These are phyloP conservation scores for Glyptemys insculpta DNA, from an alignment of 2,797 vertebrate genomes.

Conservation along the genomic window DNA sequence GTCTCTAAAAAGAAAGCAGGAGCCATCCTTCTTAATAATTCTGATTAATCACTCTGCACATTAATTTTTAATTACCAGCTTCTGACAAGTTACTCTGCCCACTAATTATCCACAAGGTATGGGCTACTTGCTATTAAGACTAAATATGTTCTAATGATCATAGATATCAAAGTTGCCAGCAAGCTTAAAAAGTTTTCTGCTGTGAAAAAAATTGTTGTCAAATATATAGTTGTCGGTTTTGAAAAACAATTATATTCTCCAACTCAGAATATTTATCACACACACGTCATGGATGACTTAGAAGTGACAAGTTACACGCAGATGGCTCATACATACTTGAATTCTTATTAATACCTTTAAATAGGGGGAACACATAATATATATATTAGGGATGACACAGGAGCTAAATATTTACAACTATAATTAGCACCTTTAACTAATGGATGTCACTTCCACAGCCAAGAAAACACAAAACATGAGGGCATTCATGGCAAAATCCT, in stretches of 20 bases:
- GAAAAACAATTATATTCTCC: not conserved
- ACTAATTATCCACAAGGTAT: not conserved
- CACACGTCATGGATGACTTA: not conserved
- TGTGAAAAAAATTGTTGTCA: not conserved
- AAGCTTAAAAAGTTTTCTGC: not conserved
- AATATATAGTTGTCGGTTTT: not conserved
- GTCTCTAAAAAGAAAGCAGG: not conserved
- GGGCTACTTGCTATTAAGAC: not conserved
- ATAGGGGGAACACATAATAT: not conserved
- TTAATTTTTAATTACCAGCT: not conserved
- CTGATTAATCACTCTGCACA: not conserved
- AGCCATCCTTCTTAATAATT: not conserved
- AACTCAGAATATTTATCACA: not conserved
- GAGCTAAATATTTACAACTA: fast-evolving
- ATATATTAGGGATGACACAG: too few relatives aligned
- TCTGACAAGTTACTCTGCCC: not conserved
- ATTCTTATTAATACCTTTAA: not conserved
- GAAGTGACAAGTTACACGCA: not conserved
- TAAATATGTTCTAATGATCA: not conserved
- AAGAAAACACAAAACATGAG: not conserved
- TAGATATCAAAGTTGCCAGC: not conserved
- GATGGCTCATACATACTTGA: fast-evolving
- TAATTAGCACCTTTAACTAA: not conserved
- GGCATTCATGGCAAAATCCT: not conserved
- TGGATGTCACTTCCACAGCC: not conserved